Evolutionary conservation across 1,140 invertebrate species (phyloP), one percentile per base, ranked within the genome.

Genomic region (Atta colombica): DNA sequence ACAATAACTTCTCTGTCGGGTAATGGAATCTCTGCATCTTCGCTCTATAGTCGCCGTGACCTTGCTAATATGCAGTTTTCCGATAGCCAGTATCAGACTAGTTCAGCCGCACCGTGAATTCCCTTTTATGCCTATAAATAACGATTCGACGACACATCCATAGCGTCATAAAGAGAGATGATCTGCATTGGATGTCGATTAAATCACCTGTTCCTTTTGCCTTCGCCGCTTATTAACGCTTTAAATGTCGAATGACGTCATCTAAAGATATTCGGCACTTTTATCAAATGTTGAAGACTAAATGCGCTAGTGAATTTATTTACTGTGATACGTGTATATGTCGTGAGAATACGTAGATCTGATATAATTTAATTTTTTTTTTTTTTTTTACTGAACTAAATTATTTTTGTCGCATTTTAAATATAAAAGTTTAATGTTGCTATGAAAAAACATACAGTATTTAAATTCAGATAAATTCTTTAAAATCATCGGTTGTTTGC

Each of bases 91-190:
- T 89, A 89, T 93, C 92, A 92, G 93, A 94, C 89, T 88, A 90
- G 93, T 94, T 93, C 93, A 93, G 90, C 91, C 92, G 93, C 91
- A 93, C 89, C 93, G 72, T 85, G 91, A 90, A 94, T 91, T 92
- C 69, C 93, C 91, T 74, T 94, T 94, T 92, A 94, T 91, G 92
- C 91, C 92, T 95, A 95, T 95, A 94, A 95, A 95, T 95, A 95
- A 92, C 86, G 77, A 87, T 89, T 81, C 80, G 82, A 90, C 90
- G 90, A 88, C 87, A 93, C 82, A 77, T 82, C 77, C 58, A 80
- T 81, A 86, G 85, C 82, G 72, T 87, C 74, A 61, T 60, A 39
- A 78, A 78, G 77, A 87, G 68, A 51, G 68, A 84, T 21, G 80
- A 68, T 78, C 51, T 77, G 16, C 61, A 31, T 39, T 51, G 72